These are phyloP conservation scores for Camponotus floridanus DNA, from an alignment of 1,140 invertebrate species.

Conservation along the genomic window DNA sequence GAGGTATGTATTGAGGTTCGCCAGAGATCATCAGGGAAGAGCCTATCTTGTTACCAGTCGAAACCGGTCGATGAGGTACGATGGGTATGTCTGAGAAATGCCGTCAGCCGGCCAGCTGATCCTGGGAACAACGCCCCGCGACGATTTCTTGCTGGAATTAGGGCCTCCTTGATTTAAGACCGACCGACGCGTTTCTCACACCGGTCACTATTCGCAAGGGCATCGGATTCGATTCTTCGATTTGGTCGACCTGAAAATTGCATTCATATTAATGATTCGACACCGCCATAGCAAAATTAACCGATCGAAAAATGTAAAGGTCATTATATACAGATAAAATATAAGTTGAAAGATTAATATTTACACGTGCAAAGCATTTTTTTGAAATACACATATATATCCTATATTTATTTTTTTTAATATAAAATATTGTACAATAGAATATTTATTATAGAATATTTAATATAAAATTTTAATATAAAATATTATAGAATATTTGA, in stretches of 20 bases:
- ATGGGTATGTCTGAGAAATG: slow-evolving; percentile 83
- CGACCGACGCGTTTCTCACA: slow-evolving; percentile 83
- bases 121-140: slow-evolving; percentile 85
- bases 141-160: slow-evolving; percentile 85
- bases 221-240: slow-evolving; percentile 51
- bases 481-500: neutral
- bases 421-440: neutral
- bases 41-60: slow-evolving; percentile 66
- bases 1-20: neutral
- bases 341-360: neutral
- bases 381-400: neutral
- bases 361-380: neutral
- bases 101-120: slow-evolving; percentile 85
- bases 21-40: slow-evolving; percentile 51
- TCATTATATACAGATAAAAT: neutral
- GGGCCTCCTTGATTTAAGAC: slow-evolving; percentile 84
- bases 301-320: neutral
- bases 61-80: slow-evolving; percentile 83
- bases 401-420: neutral
- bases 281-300: neutral
- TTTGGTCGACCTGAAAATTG: slow-evolving; percentile 38
- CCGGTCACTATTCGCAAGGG: slow-evolving; percentile 69
- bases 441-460: neutral
- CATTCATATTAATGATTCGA: slow-evolving; percentile 34
- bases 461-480: slow-evolving; percentile 23